Evolutionary conservation across 2,888 invertebrate species (phyloP), one percentile per base, ranked within the genome.

Genomic region (Drosophila multiciliata): DNA sequence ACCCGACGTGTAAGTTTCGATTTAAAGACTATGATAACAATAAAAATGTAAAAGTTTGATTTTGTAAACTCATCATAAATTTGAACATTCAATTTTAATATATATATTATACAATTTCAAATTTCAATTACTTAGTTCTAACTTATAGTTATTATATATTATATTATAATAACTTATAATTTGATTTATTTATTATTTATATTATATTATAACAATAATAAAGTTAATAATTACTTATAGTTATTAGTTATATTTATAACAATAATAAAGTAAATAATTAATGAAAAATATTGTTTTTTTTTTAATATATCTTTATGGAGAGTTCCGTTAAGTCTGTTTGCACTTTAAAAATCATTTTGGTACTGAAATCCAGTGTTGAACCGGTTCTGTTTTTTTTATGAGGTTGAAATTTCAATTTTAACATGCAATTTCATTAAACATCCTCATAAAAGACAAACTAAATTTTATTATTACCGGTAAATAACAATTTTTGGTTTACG

Each of bases 371-470:
- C 15, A 20, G 40, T 3, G 32, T 20, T 20, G 3, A 57, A 57
- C 57, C 40, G 40, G 40, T 29, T 55, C 26, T 36, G 38, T 29
- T n/a, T 29, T n/a, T 29, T 29, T 38, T 26, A 55, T n/a, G 29
- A 40, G 4, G 9, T 40, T 38, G 55, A 55, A 26, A 33, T 29
- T 29, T 55, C 17, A 2, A 38, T 12, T 17, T 54, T 17, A 29
- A 35, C 5, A 23, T 11, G 36, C 8, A 9, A 0, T 49, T 26
- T 17, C 5, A 26, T 26, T 32, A 11, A 9, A 50, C 6, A n/a
- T 29, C n/a, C 3, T n/a, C 50, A n/a, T 49, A 29, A 29, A 49
- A 49, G 9, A 2, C 15, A 49, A 29, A 17, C 2, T 26, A 26
- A 8, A 49, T 50, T 50, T 50, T 52, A 2, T 20, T 32, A 7